Conservation (phyloP, 2,888 invertebrate genomes). For the Agonopterix arenella region DNA sequence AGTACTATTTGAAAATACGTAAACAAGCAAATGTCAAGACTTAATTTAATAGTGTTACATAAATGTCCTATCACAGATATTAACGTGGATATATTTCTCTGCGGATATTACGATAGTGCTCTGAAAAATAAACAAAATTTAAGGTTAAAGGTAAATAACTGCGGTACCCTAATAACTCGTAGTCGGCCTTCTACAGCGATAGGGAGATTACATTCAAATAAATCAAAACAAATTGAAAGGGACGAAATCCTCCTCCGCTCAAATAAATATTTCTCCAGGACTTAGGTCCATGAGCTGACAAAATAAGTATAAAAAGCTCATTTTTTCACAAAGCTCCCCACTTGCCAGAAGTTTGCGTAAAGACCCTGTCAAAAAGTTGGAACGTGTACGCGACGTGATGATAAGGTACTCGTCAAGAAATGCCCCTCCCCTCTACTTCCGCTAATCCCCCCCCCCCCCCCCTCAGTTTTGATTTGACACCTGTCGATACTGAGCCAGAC, state of each 20-base stretch:
- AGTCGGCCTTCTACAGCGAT: conserved; percentile 16
- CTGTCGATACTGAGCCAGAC: conserved; percentile 49
- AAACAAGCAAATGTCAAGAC: too few relatives aligned
- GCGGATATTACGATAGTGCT: too few relatives aligned
- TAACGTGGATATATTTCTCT: too few relatives aligned
- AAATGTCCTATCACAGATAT: too few relatives aligned
- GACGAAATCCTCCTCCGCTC: conserved; percentile 13
- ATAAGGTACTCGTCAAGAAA: conserved; percentile 49
- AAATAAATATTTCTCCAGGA: conserved; percentile 21
- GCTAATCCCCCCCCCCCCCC: conserved; percentile 15
- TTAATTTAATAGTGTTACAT: too few relatives aligned
- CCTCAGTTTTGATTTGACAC: conserved; percentile 33
- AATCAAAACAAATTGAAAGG: conserved; percentile 18
- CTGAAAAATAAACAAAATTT: not conserved
- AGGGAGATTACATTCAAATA: conserved; percentile 19
- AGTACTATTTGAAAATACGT: too few relatives aligned
- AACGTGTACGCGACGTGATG: conserved; percentile 48
- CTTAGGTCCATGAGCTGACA: conserved; percentile 20
- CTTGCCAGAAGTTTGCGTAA: conserved; percentile 28
- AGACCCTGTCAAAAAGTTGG: conserved; percentile 32
- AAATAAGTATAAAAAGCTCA: conserved; percentile 17
- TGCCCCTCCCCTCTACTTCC: conserved; percentile 20
- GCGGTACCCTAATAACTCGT: not conserved
- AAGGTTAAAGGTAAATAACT: not conserved
- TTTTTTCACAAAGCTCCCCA: conserved; percentile 21